Conservation (phyloP, 2,797 vertebrate genomes). For the Discoglossus pictus region DNA sequence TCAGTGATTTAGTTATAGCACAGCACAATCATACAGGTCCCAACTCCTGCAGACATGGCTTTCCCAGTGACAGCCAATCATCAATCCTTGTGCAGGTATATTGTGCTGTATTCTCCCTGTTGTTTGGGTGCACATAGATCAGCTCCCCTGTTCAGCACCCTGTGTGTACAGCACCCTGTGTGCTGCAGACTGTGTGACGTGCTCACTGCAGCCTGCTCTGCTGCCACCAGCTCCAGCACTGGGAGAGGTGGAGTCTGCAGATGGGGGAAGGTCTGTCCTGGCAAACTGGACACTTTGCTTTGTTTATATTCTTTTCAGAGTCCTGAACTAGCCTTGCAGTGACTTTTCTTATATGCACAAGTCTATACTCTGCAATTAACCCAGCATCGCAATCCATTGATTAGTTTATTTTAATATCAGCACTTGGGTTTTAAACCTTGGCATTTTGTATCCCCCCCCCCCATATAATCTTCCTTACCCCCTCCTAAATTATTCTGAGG, state of each 20-base stretch:
- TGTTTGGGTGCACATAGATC: conserved; percentile 7
- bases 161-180: not conserved
- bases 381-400: too few species aligned
- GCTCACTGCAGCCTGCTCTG: conserved; percentile 25
- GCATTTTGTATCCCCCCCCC: too few species aligned
- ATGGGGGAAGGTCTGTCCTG: conserved; percentile 22
- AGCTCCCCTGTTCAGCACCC: not conserved
- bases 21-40: conserved; percentile 26
- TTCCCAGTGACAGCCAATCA: not conserved
- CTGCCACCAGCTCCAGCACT: conserved; percentile 22
- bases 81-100: not conserved
- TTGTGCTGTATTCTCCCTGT: not conserved
- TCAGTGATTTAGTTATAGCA: not conserved
- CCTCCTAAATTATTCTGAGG: too few species aligned
- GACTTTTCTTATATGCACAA: not conserved
- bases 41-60: conserved; percentile 5
- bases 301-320: conserved; percentile 4
- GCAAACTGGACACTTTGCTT: conserved; percentile 5
- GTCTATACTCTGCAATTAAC: too few species aligned
- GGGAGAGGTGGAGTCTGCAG: conserved; percentile 24
- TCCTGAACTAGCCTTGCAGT: not conserved
- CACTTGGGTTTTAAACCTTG: too few species aligned
- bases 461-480: too few species aligned
- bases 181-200: conserved; percentile 29
- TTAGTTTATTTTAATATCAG: too few species aligned